Conservation (phyloP, 2,888 invertebrate genomes). For the Lithophane socia region DNA sequence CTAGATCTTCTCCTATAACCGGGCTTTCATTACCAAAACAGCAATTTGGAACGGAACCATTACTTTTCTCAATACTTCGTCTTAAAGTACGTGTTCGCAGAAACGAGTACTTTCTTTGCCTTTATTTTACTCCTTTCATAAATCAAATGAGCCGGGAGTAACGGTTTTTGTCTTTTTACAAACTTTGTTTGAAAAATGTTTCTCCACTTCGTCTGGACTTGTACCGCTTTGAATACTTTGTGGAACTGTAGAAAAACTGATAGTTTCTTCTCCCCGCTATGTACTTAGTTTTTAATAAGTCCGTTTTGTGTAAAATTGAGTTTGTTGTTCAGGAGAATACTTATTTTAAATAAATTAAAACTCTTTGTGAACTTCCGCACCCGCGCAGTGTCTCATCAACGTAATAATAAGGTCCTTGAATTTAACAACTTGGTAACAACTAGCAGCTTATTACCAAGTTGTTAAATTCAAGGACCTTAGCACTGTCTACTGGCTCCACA, state of each 20-base stretch:
- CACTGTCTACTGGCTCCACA: background rate
- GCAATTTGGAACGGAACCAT: conserved; percentile 38
- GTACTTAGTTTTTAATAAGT: conserved; percentile 22
- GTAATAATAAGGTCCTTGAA: background rate
- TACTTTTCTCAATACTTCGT: conserved; percentile 47
- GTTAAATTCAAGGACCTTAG: too few relatives aligned
- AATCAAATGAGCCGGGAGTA: conserved; percentile 61
- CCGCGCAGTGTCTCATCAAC: background rate
- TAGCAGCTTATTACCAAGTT: too few relatives aligned
- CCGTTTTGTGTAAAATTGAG: conserved; percentile 13
- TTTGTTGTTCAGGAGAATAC: conserved; percentile 25
- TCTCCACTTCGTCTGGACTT: conserved; percentile 39
- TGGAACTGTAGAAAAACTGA: conserved; percentile 22
- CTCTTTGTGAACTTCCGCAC: conserved; percentile 15
- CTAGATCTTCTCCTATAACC: conserved; percentile 16
- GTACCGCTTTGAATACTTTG: conserved; percentile 55
- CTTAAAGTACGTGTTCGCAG: conserved; percentile 48
- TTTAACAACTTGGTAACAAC: conserved; percentile 18
- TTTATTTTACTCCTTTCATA: conserved; percentile 62
- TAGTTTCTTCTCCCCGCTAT: conserved; percentile 18
- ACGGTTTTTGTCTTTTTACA: conserved; percentile 58
- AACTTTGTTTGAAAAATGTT: conserved; percentile 62
- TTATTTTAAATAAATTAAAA: conserved; percentile 15
- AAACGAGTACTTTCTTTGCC: conserved; percentile 42
- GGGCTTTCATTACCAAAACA: conserved; percentile 39